phyloP scores from a whole-genome alignment of 2,113 vertebrate genomes.

The Dicerorhinus sumatrensis region DNA sequence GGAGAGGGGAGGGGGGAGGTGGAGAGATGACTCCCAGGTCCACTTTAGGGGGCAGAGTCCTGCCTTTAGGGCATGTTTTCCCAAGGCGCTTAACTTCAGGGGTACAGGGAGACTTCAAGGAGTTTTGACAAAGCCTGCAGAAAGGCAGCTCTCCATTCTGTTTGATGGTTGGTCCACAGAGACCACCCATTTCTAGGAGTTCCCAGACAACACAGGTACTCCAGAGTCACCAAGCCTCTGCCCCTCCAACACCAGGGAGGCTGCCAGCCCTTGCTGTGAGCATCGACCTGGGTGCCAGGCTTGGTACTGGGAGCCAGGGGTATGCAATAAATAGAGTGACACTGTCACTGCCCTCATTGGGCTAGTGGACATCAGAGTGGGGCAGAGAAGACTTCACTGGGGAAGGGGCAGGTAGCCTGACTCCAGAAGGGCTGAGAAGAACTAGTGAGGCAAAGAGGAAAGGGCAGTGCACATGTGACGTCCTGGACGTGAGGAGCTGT shows the following conservation, averaged over 20 bases:
- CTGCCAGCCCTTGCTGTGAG: background rate
- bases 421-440: background rate
- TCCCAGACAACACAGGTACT: background rate
- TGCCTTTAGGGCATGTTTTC: background rate
- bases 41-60: background rate
- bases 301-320: background rate
- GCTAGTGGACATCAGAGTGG: background rate
- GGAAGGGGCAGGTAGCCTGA: background rate
- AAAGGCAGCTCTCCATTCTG: background rate
- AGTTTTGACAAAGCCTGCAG: background rate
- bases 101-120: background rate
- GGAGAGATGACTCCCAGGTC: background rate
- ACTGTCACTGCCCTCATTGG: accelerated
- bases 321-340: accelerated
- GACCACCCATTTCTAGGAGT: background rate
- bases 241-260: background rate
- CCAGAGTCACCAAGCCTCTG: too few species aligned
- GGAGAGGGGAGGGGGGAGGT: too few species aligned
- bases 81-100: background rate
- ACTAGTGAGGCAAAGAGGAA: background rate
- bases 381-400: background rate
- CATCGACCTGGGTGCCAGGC: background rate
- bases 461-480: accelerated
- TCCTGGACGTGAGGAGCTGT: background rate
- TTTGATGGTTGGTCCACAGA: background rate